A percentile compares a stretch with the other conserved stretches of the same genome.
phyloP scores from a whole-genome alignment of 2,888 invertebrate species.

The Cryptus armator region DNA sequence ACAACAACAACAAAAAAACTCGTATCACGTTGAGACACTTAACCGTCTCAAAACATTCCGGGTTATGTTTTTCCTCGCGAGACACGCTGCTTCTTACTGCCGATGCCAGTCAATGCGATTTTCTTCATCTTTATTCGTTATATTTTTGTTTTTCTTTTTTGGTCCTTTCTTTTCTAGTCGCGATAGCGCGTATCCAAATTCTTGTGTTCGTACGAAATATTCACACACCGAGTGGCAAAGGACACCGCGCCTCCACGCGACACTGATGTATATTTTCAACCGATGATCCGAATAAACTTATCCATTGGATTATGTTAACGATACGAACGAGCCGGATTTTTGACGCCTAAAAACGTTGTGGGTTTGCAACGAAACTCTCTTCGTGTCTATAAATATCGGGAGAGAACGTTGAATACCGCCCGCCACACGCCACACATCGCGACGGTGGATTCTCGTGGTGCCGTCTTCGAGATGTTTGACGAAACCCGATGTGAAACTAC shows the following conservation, averaged over 20 bases:
- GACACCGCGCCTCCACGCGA: slow-evolving; percentile 12
- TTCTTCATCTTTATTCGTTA: not conserved
- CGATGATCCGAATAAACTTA: slow-evolving; percentile 1
- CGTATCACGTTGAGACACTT: not conserved
- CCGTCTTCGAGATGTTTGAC: slow-evolving; percentile 66
- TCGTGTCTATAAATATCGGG: slow-evolving; percentile 81
- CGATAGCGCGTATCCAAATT: not conserved
- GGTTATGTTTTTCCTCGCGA: not conserved
- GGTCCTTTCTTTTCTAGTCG: not conserved
- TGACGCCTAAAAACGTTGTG: slow-evolving; percentile 79
- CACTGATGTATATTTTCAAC: not conserved
- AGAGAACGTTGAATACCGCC: slow-evolving; percentile 77
- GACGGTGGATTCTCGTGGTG: slow-evolving; percentile 68
- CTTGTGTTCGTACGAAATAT: not conserved
- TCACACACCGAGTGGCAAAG: not conserved
- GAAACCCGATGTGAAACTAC: slow-evolving; percentile 21
- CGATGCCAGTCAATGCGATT: not conserved
- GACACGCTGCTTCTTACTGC: not conserved
- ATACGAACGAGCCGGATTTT: slow-evolving; percentile 75
- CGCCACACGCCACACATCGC: slow-evolving; percentile 73
- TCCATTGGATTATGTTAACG: slow-evolving; percentile 24
- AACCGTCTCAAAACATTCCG: not conserved
- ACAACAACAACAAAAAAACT: not conserved
- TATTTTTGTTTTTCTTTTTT: not conserved
- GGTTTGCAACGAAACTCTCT: slow-evolving; percentile 78